phyloP scores from a whole-genome alignment of 1,140 invertebrate species.

The Pteromalus puparum region DNA sequence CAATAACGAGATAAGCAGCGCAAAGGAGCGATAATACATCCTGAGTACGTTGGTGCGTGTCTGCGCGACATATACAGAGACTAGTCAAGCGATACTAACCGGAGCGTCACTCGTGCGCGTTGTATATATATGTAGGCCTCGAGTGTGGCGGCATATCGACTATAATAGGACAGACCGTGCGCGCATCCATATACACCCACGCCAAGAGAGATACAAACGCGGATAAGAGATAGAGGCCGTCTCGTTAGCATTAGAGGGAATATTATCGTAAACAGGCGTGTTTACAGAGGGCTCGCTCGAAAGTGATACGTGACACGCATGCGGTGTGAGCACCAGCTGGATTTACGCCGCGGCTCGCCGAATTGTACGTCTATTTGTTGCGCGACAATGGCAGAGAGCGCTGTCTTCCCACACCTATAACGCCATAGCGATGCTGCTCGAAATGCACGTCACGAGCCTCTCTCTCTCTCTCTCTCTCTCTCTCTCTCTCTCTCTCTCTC shows the following conservation, averaged over 20 bases:
- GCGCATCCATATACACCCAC: background rate
- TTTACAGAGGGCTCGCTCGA: slow-evolving; percentile 67
- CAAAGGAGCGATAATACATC: background rate
- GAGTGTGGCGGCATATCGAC: background rate
- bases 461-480: background rate
- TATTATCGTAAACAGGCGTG: slow-evolving; percentile 72
- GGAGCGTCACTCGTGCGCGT: background rate
- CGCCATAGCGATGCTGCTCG: slow-evolving; percentile 56
- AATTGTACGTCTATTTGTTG: background rate
- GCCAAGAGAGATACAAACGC: background rate
- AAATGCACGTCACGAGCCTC: slow-evolving; percentile 64
- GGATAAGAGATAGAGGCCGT: slow-evolving; percentile 58
- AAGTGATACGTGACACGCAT: slow-evolving; percentile 75
- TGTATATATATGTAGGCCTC: background rate
- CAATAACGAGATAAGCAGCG: background rate
- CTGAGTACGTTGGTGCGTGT: background rate
- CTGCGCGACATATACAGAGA: background rate
- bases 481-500: background rate
- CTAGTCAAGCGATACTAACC: background rate
- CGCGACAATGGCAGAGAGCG: slow-evolving; percentile 65
- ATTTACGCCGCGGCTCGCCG: slow-evolving; percentile 54
- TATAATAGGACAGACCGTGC: background rate
- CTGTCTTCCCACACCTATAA: slow-evolving; percentile 21
- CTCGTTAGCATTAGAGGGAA: slow-evolving; percentile 67
- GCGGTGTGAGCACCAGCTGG: slow-evolving; percentile 49